Evolutionary conservation across 2,797 vertebrate species (phyloP), one percentile per base, ranked within the genome.

Genomic region (Philypnodon macrostomus): DNA sequence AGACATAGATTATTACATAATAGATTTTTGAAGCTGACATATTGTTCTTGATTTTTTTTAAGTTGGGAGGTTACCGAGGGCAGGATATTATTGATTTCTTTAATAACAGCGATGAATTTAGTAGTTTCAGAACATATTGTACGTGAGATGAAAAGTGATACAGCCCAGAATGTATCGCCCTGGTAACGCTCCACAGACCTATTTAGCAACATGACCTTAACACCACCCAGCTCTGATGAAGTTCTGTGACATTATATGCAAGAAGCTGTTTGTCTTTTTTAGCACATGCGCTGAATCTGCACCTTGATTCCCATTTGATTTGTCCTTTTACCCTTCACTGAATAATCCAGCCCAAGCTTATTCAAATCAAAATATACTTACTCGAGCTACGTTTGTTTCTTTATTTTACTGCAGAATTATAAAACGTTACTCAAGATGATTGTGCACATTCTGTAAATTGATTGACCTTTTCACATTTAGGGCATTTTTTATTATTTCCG

Each of bases 191-290:
- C 34, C 0, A 8, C 2, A 8, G 53, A 40, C 31, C 27, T 45
- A 70, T 76, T 70, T 72, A 53, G 55, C 53, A 77, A 58, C 53
- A 49, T 16, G 36, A 71, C 40, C 42, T 39, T 47, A 68, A 68
- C 46, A 53, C 17, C 55, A 11, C 10, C 4, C 15, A 18, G 23
- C 24, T 36, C 60, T 49, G 15, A 30, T 41, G 2, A 59, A 35
- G 23, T 13, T n/a, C 1, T 27, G 24, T 17, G 6, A 45, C 27
- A 44, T 56, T 45, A 27, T 2, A 18, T 7, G 15, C 0, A 9
- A 39, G 17, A 49, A 40, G 16, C 29, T 53, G 16, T 32, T 0
- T 27, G 21, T 13, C 4, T 42, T 23, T 14, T 6, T 7, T 31
- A 36, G 5, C 2, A 45, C 9, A 10, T 40, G 18, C 31, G 10